phyloP scores from a whole-genome alignment of 2,888 invertebrate genomes.

The Antheraea yamamai region DNA sequence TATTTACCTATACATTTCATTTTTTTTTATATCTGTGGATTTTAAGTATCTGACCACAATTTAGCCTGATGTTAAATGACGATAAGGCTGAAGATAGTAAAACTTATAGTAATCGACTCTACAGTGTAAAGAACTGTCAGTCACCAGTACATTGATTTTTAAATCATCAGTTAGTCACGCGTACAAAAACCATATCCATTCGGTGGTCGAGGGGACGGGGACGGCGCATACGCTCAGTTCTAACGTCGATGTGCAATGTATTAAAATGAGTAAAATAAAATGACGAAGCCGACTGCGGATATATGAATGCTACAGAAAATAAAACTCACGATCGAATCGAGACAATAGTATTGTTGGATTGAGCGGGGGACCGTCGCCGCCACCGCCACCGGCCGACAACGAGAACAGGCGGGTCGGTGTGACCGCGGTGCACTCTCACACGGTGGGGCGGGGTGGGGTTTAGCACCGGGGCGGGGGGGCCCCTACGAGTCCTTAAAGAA shows the following conservation, averaged over 20 bases:
- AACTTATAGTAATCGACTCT: background rate
- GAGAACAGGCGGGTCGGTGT: constrained; percentile 21
- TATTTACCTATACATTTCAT: background rate
- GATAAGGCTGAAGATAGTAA: background rate
- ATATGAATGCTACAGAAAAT: constrained; percentile 23
- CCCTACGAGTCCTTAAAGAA: constrained; percentile 77
- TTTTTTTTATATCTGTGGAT: background rate
- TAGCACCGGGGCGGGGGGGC: constrained; percentile 26
- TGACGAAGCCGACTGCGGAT: background rate
- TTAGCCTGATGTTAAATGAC: background rate
- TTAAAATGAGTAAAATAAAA: constrained; percentile 6
- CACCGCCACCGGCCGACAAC: constrained; percentile 28
- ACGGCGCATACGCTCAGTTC: background rate
- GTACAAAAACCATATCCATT: constrained; percentile 5
- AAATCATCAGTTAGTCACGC: constrained; percentile 19
- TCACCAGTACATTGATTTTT: constrained; percentile 13
- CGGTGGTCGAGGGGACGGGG: background rate
- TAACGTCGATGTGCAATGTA: background rate
- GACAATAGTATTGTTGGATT: constrained; percentile 73
- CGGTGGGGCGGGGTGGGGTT: constrained; percentile 43
- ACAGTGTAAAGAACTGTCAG: background rate
- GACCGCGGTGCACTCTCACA: constrained; percentile 61
- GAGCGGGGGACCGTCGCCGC: constrained; percentile 30
- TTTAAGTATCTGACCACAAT: background rate
- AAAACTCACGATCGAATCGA: constrained; percentile 80